Evolutionary conservation across 92 coral and sea anemone species (phyloP).

Genomic region (Heliopora coerulea): DNA sequence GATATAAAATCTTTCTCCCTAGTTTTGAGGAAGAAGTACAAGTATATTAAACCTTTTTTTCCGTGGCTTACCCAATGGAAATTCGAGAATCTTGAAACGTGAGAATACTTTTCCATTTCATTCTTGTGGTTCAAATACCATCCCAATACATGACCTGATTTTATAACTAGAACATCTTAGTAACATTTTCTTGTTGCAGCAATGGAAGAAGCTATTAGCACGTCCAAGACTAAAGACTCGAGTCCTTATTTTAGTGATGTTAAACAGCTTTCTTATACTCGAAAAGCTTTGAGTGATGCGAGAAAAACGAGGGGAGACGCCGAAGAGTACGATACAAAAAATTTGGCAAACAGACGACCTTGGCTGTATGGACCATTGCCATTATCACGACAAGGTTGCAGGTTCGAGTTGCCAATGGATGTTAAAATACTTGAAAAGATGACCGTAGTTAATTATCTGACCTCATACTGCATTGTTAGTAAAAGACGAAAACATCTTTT

Average conservation of each 20-base stretch:
- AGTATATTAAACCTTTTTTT: too few species aligned
- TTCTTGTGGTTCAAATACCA: too few species aligned
- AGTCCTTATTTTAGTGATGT: constrained; percentile 10
- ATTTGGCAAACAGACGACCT: constrained; percentile 36
- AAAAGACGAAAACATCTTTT: constrained; percentile 74
- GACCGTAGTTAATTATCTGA: constrained; percentile 77
- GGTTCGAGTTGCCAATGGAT: constrained; percentile 97
- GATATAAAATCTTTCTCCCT: too few species aligned
- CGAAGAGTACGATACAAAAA: not conserved
- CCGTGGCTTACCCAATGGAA: too few species aligned
- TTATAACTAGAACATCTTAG: too few species aligned
- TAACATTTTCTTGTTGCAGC: too few species aligned
- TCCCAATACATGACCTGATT: too few species aligned
- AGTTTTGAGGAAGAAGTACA: too few species aligned
- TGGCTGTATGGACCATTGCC: constrained; percentile 94
- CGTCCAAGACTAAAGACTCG: not conserved
- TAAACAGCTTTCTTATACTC: constrained; percentile 18
- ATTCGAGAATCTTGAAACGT: too few species aligned
- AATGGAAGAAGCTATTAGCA: too few species aligned
- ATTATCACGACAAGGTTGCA: constrained; percentile 78
- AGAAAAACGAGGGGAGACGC: not conserved
- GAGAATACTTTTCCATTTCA: too few species aligned
- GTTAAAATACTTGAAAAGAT: constrained; percentile 70
- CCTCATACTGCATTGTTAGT: constrained; percentile 78
- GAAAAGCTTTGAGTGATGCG: not conserved